Conservation (phyloP, 2,888 invertebrate genomes). For the Lasioglossum marginatum region DNA sequence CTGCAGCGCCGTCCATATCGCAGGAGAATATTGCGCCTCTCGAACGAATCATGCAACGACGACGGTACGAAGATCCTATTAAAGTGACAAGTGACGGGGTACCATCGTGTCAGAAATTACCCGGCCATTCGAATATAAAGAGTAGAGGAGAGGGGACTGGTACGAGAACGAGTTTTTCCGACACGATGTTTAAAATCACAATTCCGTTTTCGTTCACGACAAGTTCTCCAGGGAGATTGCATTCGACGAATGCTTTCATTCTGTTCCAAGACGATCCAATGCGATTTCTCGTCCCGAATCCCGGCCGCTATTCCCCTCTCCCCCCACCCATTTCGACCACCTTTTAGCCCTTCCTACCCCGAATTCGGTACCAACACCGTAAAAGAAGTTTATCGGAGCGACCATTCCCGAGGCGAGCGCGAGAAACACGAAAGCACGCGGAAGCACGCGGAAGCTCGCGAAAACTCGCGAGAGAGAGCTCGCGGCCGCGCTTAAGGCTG, state of each 20-base stretch:
- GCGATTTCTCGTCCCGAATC: conserved; percentile 39
- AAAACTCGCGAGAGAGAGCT: background rate
- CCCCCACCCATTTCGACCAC: background rate
- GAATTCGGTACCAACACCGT: background rate
- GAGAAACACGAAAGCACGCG: too few relatives aligned
- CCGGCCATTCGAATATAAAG: conserved; percentile 26
- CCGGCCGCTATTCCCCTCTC: conserved; percentile 2
- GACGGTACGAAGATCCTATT: background rate
- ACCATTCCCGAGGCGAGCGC: conserved; percentile 34
- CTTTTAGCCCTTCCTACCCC: background rate
- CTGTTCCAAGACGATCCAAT: conserved; percentile 54
- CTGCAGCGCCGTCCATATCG: background rate
- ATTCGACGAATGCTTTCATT: conserved; percentile 61
- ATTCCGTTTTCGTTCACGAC: conserved; percentile 46
- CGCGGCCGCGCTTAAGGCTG: conserved; percentile 46
- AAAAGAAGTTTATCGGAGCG: conserved; percentile 55
- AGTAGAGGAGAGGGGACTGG: background rate
- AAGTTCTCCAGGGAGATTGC: conserved; percentile 57
- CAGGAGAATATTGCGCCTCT: background rate
- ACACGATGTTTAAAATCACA: conserved; percentile 61
- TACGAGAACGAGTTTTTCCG: conserved; percentile 11
- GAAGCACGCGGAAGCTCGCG: background rate
- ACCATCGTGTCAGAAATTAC: conserved; percentile 12
- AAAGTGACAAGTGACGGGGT: conserved; percentile 1
- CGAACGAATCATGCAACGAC: background rate